These are phyloP conservation scores for Mionectes macconnelli DNA, from an alignment of 2,113 vertebrate genomes.

Conservation along the genomic window DNA sequence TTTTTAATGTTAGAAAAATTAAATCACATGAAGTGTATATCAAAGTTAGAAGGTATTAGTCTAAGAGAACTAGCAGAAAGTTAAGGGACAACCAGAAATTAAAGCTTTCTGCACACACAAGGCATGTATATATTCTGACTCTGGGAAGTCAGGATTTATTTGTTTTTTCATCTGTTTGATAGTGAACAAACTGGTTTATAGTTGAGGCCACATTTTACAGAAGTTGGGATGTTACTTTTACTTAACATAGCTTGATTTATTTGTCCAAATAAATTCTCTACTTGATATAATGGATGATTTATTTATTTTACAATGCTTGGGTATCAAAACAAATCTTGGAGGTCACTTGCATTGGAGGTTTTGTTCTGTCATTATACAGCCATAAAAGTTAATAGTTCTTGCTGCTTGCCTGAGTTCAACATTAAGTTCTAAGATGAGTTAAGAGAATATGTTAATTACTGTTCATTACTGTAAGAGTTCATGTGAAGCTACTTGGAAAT, in stretches of 20 bases:
- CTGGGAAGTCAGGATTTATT: neutral
- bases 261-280: neutral
- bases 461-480: constrained; percentile 39
- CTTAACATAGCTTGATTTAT: constrained; percentile 17
- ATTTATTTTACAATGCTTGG: constrained; percentile 51
- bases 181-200: neutral
- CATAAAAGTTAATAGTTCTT: constrained; percentile 71
- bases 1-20: neutral
- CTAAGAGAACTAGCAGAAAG: neutral
- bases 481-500: constrained; percentile 29
- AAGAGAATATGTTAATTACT: constrained; percentile 69
- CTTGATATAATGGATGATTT: neutral
- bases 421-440: constrained; percentile 61
- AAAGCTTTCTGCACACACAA: neutral
- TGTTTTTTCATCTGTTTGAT: neutral
- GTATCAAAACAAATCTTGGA: constrained; percentile 63
- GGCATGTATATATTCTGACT: neutral
- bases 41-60: neutral
- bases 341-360: constrained; percentile 62
- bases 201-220: neutral
- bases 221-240: neutral
- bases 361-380: constrained; percentile 63
- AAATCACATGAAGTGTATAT: neutral
- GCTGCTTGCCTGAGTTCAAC: constrained; percentile 37
- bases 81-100: neutral